Evolutionary conservation across 2,113 vertebrate genomes (phyloP), one percentile per base, ranked within the genome.

Genomic region (Choloepus hoffmanni): DNA sequence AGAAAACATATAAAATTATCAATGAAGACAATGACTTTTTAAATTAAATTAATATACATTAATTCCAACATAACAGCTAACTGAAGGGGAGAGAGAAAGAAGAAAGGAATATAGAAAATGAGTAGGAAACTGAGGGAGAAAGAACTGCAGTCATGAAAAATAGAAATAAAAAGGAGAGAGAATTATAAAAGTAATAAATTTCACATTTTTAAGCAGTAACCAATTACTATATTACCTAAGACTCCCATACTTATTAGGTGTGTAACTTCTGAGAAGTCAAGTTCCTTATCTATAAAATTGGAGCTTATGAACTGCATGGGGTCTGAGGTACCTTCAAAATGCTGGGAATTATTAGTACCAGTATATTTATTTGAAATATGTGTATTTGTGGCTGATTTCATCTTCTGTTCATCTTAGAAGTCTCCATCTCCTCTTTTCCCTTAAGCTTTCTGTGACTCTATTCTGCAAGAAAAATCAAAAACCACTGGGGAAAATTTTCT

Each of bases 1-100:
- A 90, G 53, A 83, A 11, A 86, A 36, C 36, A 96, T 85, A 78
- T 63, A 93, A 93, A 93, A 83, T 76, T 82, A 58, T 83, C 58
- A 83, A 76, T 76, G 76, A 83, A 70, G 16, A 90, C 5, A 74
- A 62, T 73, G 19, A 90, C 48, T 19, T 65, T 96, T 83, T 40
- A 55, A 96, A 95, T 60, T 63, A 50, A 50, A 50, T 50, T 50
- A 50, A 50, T 50, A 89, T 15, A 84, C 8, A 87, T 55, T 89
- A 94, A 91, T 50, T 85, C 67, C 73, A 36, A 68, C 45, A 90
- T 82, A 88, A 67, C 30, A 3, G 63, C 55, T 90, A 90, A 86
- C 33, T 74, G 40, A 89, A 55, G 40, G 33, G 26, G n/a, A n/a
- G 14, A 82, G 53, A 74, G 19, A 83, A 33, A 11, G 33, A 83